Conservation (phyloP, 2,113 vertebrate species). For the Otis tarda region DNA sequence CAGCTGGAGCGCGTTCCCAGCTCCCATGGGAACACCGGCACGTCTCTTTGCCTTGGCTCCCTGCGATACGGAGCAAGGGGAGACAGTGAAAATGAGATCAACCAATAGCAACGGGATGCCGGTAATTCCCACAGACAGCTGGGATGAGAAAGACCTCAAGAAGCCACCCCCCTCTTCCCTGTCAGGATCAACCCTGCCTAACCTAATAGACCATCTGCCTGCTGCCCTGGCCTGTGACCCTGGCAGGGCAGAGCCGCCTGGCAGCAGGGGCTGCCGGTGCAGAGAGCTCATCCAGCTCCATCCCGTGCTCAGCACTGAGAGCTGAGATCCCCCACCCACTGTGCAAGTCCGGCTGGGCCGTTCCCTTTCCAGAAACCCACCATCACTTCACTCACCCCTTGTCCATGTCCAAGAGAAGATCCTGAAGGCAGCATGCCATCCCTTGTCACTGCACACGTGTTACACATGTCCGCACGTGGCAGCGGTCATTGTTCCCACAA, state of each 20-base stretch:
- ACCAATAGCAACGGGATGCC: neutral
- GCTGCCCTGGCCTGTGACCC: neutral
- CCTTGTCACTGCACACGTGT: rapidly evolving
- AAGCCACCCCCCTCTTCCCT: neutral
- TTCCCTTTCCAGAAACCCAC: neutral
- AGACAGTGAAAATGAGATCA: neutral
- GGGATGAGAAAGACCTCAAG: neutral
- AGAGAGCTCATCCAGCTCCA: neutral
- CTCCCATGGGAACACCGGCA: neutral
- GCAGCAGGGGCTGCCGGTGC: neutral
- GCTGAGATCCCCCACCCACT: neutral
- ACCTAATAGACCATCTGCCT: slow-evolving; percentile 3
- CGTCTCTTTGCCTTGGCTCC: neutral
- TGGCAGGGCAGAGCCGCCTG: neutral
- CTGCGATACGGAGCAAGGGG: neutral
- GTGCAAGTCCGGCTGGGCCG: rapidly evolving
- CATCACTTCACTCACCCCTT: neutral
- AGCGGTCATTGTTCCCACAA: rapidly evolving
- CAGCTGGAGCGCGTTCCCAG: neutral
- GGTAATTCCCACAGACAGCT: slow-evolving; percentile 20
- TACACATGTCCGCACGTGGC: neutral
- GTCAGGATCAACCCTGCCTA: neutral
- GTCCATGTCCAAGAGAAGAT: neutral
- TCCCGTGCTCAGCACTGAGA: neutral
- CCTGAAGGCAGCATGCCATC: rapidly evolving